Evolutionary conservation across 2,888 invertebrate genomes (phyloP).

Genomic region (Branchellion lobata): DNA sequence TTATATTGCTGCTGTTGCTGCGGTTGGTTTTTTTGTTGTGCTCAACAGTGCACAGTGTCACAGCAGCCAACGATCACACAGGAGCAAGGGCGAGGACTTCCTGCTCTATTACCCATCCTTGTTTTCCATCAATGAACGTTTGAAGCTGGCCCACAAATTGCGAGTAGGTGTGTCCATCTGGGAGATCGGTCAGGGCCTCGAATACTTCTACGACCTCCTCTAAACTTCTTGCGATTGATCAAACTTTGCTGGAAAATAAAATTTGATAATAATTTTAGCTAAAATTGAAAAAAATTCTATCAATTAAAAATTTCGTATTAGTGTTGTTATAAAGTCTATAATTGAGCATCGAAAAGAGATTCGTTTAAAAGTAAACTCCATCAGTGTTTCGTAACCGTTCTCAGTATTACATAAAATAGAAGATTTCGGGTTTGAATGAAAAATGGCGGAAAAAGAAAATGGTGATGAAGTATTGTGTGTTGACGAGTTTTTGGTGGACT

Average conservation of each 20-base stretch:
- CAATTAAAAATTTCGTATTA: too few relatives aligned
- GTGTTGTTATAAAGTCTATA: too few relatives aligned
- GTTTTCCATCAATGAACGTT: slow-evolving; percentile 77
- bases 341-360: too few relatives aligned
- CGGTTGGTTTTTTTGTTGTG: too few relatives aligned
- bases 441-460: background rate
- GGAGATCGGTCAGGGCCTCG: slow-evolving; percentile 93
- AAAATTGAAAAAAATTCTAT: background rate
- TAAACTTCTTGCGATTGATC: too few relatives aligned
- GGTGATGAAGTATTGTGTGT: background rate
- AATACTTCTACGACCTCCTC: slow-evolving; percentile 80
- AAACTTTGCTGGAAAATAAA: background rate
- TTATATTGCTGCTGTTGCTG: too few relatives aligned
- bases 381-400: too few relatives aligned
- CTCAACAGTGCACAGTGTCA: too few relatives aligned
- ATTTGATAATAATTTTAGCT: background rate
- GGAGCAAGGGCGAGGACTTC: slow-evolving; percentile 65
- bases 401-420: too few relatives aligned
- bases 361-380: too few relatives aligned
- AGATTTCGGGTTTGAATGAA: too few relatives aligned
- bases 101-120: slow-evolving; percentile 85
- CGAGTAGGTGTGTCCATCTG: slow-evolving; percentile 86
- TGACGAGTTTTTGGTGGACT: background rate
- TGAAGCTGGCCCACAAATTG: slow-evolving; percentile 76
- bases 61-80: too few relatives aligned